A percentile compares a stretch with the other conserved stretches of the same genome.
Conservation (phyloP, 92 coral and sea anemone genomes). For the Muricea muricata region DNA sequence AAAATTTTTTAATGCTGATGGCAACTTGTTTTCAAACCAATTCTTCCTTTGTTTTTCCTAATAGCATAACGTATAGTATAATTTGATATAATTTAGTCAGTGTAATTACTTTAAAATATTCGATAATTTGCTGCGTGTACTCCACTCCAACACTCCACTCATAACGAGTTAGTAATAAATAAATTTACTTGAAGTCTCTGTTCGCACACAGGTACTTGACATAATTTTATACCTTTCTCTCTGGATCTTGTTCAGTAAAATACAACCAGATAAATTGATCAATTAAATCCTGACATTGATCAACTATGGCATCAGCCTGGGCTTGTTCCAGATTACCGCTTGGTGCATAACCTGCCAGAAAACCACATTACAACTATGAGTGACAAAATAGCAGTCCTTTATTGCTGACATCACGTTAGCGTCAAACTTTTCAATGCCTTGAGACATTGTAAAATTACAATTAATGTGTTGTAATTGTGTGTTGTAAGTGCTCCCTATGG, state of each 20-base stretch:
- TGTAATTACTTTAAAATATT: no score
- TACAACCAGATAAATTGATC: slow-evolving; percentile 10
- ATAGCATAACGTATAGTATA: not conserved
- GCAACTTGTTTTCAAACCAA: slow-evolving; percentile 8
- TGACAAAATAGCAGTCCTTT: not conserved
- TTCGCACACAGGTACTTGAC: no score
- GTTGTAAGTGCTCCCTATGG: no score
- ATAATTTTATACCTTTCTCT: slow-evolving; percentile 30
- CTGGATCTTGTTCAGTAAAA: slow-evolving; percentile 42
- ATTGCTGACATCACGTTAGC: not conserved
- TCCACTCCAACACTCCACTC: no score
- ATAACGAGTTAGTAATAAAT: not conserved
- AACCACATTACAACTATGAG: not conserved
- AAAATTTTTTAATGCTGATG: not conserved
- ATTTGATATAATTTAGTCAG: no score
- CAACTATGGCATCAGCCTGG: slow-evolving; percentile 46
- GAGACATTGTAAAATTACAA: no score
- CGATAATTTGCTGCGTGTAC: no score
- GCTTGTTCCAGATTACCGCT: slow-evolving; percentile 26
- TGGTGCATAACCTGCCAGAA: slow-evolving; percentile 48
- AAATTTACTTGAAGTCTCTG: no score
- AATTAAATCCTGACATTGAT: slow-evolving; percentile 29
- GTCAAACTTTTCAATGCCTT: no score
- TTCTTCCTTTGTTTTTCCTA: slow-evolving; percentile 2
- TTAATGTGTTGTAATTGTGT: no score